Evolutionary conservation across 2,888 invertebrate species (phyloP).

Genomic region (Orthosia gothica): DNA sequence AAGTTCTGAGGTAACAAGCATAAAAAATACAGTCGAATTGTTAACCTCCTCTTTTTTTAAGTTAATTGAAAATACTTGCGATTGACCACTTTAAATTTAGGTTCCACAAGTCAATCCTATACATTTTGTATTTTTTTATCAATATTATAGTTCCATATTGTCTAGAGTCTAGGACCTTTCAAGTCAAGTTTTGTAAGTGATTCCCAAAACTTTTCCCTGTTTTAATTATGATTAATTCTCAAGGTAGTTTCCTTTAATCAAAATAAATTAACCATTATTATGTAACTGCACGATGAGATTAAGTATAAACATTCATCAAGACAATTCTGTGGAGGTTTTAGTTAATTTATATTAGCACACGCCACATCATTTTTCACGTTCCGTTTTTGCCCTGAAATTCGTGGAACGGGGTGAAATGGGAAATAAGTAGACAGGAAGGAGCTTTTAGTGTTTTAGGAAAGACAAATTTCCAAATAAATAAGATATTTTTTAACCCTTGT

Average conservation of each 20-base stretch:
- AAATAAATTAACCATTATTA: constrained; percentile 16
- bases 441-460: constrained; percentile 10
- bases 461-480: background rate
- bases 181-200: background rate
- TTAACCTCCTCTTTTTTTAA: too few species aligned
- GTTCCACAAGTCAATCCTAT: too few species aligned
- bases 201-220: background rate
- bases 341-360: constrained; percentile 33
- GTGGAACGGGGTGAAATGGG: constrained; percentile 8
- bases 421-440: constrained; percentile 5
- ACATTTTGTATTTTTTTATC: too few species aligned
- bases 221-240: background rate
- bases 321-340: constrained; percentile 13
- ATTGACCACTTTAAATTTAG: too few species aligned
- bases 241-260: background rate
- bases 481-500: background rate
- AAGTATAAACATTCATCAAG: constrained; percentile 16
- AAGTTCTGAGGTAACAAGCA: too few species aligned
- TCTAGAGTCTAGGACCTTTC: background rate
- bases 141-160: background rate
- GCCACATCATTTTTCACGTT: constrained; percentile 39
- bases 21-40: too few species aligned
- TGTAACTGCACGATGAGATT: background rate
- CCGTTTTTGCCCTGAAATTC: constrained; percentile 10
- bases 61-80: too few species aligned